These are phyloP conservation scores for Diabrotica virgifera DNA, from an alignment of 1,140 invertebrate genomes.

Conservation along the genomic window DNA sequence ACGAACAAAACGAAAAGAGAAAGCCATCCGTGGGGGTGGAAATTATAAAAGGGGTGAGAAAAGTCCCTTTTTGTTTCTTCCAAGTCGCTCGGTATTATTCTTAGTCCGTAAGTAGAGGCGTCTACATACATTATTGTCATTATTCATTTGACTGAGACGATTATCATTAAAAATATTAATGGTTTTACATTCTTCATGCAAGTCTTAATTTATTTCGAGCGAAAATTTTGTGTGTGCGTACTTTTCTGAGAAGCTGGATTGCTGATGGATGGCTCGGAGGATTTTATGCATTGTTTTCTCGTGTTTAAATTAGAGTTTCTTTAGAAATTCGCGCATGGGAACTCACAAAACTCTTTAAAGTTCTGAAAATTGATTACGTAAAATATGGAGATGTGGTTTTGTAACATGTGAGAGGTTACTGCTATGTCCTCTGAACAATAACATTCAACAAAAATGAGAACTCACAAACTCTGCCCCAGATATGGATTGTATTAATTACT, in stretches of 20 bases:
- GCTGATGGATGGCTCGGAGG: conserved; percentile 33
- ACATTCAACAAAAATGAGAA: no score
- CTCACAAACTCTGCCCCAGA: no score
- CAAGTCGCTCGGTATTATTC: conserved; percentile 32
- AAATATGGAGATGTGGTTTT: no score
- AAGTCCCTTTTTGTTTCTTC: conserved; percentile 37
- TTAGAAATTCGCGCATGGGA: no score
- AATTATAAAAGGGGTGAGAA: conserved; percentile 41
- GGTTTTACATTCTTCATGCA: conserved; percentile 45
- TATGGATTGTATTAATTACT: no score
- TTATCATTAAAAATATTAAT: conserved; percentile 49
- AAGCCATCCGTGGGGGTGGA: conserved; percentile 37
- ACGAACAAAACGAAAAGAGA: conserved; percentile 40
- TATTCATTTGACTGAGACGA: conserved; percentile 43
- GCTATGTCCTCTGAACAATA: no score
- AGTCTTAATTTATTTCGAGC: conserved; percentile 46
- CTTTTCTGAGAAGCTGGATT: conserved; percentile 28
- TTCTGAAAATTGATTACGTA: no score
- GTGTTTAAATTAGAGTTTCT: no score
- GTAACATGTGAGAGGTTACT: no score
- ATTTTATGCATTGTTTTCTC: no score
- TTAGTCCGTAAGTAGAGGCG: conserved; percentile 36
- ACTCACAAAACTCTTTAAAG: no score
- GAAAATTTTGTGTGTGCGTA: conserved; percentile 42
- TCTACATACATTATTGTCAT: conserved; percentile 49